Conservation (phyloP, 2,797 vertebrate species). For the Chelon auratus region DNA sequence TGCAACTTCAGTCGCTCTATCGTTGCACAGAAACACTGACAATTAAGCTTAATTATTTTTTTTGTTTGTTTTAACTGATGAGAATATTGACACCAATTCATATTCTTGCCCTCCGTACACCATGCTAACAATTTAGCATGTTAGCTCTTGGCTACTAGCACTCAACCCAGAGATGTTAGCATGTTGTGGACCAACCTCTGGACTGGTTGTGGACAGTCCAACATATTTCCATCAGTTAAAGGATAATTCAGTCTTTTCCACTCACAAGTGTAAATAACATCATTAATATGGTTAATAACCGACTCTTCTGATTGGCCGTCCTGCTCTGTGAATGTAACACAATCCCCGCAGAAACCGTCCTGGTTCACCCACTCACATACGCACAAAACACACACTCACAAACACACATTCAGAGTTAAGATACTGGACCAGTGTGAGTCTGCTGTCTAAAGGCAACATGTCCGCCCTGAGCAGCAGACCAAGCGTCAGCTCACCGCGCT, state of each 20-base stretch:
- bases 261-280: conserved; percentile 39
- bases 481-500: conserved; percentile 45
- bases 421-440: conserved; percentile 74
- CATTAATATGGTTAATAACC: conserved; percentile 45
- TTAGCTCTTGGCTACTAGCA: conserved; percentile 2
- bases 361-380: conserved; percentile 32
- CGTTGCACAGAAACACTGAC: conserved; percentile 34
- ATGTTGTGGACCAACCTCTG: not conserved
- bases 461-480: conserved; percentile 63
- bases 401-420: conserved; percentile 46
- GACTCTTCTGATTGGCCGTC: conserved; percentile 3
- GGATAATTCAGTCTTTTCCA: conserved; percentile 18
- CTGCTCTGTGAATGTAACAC: conserved; percentile 25
- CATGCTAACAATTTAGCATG: conserved; percentile 22
- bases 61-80: conserved; percentile 24
- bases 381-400: conserved; percentile 20
- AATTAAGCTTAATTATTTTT: conserved; percentile 25
- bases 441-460: conserved; percentile 76
- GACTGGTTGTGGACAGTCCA: not conserved
- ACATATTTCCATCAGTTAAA: not conserved
- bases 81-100: not conserved
- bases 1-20: conserved; percentile 24
- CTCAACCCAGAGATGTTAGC: conserved; percentile 11
- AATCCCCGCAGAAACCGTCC: conserved; percentile 46
- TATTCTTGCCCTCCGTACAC: not conserved